Evolutionary conservation across 1,140 invertebrate species (phyloP), one percentile per base, ranked within the genome.

Genomic region (Heterodera carotae): DNA sequence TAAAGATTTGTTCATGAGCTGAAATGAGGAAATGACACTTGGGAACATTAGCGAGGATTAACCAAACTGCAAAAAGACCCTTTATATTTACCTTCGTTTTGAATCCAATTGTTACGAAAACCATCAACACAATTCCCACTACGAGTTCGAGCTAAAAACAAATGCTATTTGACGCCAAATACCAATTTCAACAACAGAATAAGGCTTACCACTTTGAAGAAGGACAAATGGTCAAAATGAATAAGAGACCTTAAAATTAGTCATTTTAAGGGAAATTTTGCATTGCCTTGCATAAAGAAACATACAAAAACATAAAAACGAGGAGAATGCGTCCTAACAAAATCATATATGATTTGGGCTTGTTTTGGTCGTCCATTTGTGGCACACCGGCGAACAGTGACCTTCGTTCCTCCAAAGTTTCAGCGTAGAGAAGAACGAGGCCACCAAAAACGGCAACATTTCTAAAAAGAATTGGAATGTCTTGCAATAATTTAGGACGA

Each of bases 311-410:
- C 97, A 99, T 99, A 89, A 98, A 97, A 12, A 97, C 96, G 27
- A 99, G 90, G 22, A 99, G 91, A 77, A 98, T 92, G 81, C 97
- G 91, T 34, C 97, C 97, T 77, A 94, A 93, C 2, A 99, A 90
- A 90, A 98, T 96, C 86, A 99, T 91, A 88, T 97, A 95, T 84
- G 94, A 96, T 89, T 98, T 98, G 25, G 95, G 96, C 86, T 96
- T 97, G 89, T 99, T 99, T 80, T 98, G 94, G 62, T 88, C 83
- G 25, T 92, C 95, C 39, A 98, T 89, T 6, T 93, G 93, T 59
- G 97, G 97, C 67, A 99, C 94, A n/a, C 97, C 97, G 59, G 97
- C 96, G 89, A 99, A 98, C 33, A 99, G 89, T 84, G 93, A 95
- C 67, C 81, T 84, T 84, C 93, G 92, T 77, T 88, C 86, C 76